These are phyloP conservation scores for Tretioscincus oriximinensis DNA, from an alignment of 2,113 vertebrate genomes.

Conservation along the genomic window DNA sequence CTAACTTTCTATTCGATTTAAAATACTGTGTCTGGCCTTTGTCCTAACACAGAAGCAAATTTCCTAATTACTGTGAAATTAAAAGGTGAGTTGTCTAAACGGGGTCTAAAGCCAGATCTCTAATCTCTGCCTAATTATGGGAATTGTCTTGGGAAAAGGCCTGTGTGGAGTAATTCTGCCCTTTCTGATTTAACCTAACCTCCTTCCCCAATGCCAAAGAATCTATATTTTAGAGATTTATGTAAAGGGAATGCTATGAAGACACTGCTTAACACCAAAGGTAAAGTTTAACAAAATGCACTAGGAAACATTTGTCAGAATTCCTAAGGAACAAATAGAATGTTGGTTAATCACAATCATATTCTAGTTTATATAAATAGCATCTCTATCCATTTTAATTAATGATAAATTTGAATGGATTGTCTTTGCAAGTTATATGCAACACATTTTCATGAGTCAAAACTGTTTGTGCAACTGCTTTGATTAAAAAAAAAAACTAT, in stretches of 20 bases:
- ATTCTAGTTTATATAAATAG: conserved; percentile 59
- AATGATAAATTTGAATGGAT: conserved; percentile 58
- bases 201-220: conserved; percentile 78
- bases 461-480: conserved; percentile 65
- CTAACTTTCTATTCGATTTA: background rate
- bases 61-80: background rate
- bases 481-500: conserved; percentile 45
- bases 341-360: conserved; percentile 62
- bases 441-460: conserved; percentile 61
- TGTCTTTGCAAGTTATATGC: conserved; percentile 66
- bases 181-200: background rate
- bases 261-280: conserved; percentile 81
- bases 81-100: background rate
- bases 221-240: conserved; percentile 65
- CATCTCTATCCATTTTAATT: conserved; percentile 53
- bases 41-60: background rate
- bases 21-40: background rate
- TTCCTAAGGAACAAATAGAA: conserved; percentile 62
- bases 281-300: conserved; percentile 74
- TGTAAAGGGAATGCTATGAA: conserved; percentile 58
- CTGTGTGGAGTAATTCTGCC: conserved; percentile 55
- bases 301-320: conserved; percentile 68
- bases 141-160: conserved; percentile 40
- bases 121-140: conserved; percentile 56
- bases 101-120: conserved; percentile 35